Evolutionary conservation across 2,888 invertebrate genomes (phyloP), one percentile per base, ranked within the genome.

Genomic region (Orgyia antiqua): DNA sequence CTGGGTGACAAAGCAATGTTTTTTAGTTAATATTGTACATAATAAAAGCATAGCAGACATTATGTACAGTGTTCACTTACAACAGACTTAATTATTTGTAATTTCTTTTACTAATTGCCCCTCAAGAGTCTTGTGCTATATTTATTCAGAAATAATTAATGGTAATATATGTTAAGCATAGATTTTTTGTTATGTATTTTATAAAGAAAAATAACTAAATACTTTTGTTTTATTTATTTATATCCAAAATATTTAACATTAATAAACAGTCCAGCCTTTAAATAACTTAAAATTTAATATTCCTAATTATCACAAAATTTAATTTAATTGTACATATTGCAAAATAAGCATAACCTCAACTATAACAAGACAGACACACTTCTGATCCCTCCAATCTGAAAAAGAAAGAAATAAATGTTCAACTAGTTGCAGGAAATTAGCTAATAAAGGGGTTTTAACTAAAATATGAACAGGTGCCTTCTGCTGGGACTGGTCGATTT

Each of bases 361-460:
- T 49, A 43, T 72, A 83, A 51, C 84, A 84, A n/a, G 84, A 83
- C 1, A 80, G 63, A 44, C 84, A 84, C 11, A 78, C 58, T 45
- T 73, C 70, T 1, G 57, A 36, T 7, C 67, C 71, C 29, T 82
- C 79, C 13, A 53, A 70, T 26, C 84, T 83, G 73, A 31, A 80
- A 79, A 17, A 20, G 25, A 12, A 23, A 24, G 18, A 10, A 15
- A 15, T 15, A 15, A 15, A 15, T 15, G 6, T 15, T 15, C 15
- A 15, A 15, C n/a, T n/a, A n/a, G n/a, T n/a, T n/a, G n/a, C n/a
- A n/a, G n/a, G n/a, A n/a, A n/a, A n/a, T n/a, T n/a, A n/a, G n/a
- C n/a, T n/a, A n/a, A n/a, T n/a, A n/a, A n/a, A n/a, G n/a, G n/a
- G n/a, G n/a, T n/a, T n/a, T n/a, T n/a, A n/a, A 17, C 4, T 17